Evolutionary conservation across 2,888 invertebrate species (phyloP).

Genomic region (Campaea margaritaria): DNA sequence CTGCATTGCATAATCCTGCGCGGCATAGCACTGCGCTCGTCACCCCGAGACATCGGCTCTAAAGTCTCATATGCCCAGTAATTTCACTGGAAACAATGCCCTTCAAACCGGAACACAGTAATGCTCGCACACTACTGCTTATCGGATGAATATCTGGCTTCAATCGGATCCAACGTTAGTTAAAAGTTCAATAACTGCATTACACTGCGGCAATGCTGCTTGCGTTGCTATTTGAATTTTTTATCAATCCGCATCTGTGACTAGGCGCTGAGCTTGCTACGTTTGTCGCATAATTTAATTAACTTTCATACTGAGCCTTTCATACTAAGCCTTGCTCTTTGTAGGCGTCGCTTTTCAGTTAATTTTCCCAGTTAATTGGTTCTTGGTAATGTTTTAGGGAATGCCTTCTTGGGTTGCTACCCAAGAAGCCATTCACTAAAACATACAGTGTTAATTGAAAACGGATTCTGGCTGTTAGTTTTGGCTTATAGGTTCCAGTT

Average conservation of each 20-base stretch:
- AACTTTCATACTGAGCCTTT: constrained; percentile 39
- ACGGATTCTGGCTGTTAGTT: constrained; percentile 2
- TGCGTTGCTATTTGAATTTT: constrained; percentile 41
- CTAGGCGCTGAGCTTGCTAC: constrained; percentile 32
- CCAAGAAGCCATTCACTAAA: background rate
- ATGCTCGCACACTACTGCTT: no score
- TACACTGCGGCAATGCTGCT: constrained; percentile 24
- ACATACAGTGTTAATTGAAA: constrained; percentile 28
- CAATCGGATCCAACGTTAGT: no score
- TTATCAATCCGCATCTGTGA: constrained; percentile 41
- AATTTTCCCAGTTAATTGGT: constrained; percentile 22
- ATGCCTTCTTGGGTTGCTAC: constrained; percentile 4
- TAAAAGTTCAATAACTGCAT: constrained; percentile 2
- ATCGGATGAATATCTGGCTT: no score
- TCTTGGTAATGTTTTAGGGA: constrained; percentile 14
- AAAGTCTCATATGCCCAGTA: no score
- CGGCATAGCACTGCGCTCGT: no score
- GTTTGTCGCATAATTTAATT: constrained; percentile 41
- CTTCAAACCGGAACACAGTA: no score
- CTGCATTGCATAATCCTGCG: no score
- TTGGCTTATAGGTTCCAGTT: background rate
- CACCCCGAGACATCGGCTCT: no score
- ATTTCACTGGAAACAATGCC: no score
- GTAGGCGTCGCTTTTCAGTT: constrained; percentile 18
- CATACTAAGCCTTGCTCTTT: constrained; percentile 14